These are phyloP conservation scores for Pleuronectes platessa DNA, from an alignment of 2,113 vertebrate species.

Conservation along the genomic window DNA sequence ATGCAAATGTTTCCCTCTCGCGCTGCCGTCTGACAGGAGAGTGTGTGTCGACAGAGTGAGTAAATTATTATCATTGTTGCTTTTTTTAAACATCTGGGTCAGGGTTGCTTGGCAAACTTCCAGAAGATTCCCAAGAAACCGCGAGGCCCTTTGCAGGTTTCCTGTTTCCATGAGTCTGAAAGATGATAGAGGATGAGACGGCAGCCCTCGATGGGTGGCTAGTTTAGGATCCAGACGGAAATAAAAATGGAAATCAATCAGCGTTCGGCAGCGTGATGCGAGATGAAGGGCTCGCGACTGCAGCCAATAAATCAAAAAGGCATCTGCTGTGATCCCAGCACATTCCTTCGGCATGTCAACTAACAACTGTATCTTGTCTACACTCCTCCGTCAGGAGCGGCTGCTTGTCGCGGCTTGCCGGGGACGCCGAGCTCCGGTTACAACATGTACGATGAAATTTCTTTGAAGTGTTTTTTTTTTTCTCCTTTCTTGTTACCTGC, in stretches of 20 bases:
- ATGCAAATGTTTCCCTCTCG: conserved; percentile 7
- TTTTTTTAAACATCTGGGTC: conserved; percentile 56
- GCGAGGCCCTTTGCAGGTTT: conserved; percentile 53
- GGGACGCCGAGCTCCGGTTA: conserved; percentile 38
- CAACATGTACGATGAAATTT: conserved; percentile 34
- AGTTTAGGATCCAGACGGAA: conserved; percentile 68
- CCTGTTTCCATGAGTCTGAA: conserved; percentile 71
- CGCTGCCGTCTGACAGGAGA: not conserved
- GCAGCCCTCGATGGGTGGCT: conserved; percentile 58
- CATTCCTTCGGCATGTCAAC: conserved; percentile 75
- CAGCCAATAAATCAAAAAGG: conserved; percentile 69
- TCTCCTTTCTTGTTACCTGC: conserved; percentile 7
- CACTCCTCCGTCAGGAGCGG: conserved; percentile 41
- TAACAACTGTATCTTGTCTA: conserved; percentile 74
- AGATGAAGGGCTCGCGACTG: conserved; percentile 61
- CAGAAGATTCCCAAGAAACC: conserved; percentile 58
- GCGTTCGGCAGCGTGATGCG: conserved; percentile 63
- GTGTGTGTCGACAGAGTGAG: conserved; percentile 1
- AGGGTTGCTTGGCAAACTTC: conserved; percentile 53
- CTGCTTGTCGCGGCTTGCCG: conserved; percentile 47
- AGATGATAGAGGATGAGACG: conserved; percentile 65
- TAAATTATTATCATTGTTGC: conserved; percentile 44
- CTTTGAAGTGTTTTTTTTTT: conserved; percentile 34
- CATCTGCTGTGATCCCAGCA: conserved; percentile 68
- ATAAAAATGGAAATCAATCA: conserved; percentile 76